These are phyloP conservation scores for Lasiommata megera DNA, from an alignment of 2,888 invertebrate species.

Conservation along the genomic window DNA sequence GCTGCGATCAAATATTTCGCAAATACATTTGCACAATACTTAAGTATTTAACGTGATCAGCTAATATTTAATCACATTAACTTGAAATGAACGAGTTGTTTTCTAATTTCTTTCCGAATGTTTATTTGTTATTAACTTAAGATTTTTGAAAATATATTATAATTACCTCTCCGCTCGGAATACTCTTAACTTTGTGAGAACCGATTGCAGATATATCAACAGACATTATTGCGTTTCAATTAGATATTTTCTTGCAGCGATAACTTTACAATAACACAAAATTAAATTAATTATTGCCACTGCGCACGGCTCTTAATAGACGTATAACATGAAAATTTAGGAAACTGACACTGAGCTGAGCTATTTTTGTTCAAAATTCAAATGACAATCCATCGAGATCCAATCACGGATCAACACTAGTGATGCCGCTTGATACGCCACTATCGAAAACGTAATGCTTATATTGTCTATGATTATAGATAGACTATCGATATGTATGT, in stretches of 20 bases:
- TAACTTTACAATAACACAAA: background rate
- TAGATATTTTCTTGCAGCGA: background rate
- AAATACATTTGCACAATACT: conserved; percentile 14
- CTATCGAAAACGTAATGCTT: too few relatives aligned
- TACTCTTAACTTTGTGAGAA: conserved; percentile 61
- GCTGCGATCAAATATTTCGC: conserved; percentile 25
- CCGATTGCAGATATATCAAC: conserved; percentile 58
- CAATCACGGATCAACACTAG: too few relatives aligned
- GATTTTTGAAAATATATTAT: background rate
- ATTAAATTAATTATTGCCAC: background rate
- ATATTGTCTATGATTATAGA: too few relatives aligned
- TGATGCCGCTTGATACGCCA: too few relatives aligned
- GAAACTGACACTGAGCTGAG: too few relatives aligned
- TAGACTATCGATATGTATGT: too few relatives aligned
- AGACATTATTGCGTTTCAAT: conserved; percentile 37
- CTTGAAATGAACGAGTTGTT: background rate
- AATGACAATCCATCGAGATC: too few relatives aligned
- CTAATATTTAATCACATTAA: background rate
- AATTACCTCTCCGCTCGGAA: conserved; percentile 62
- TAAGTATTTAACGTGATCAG: background rate
- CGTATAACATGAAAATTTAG: too few relatives aligned
- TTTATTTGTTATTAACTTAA: background rate
- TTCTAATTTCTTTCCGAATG: background rate
- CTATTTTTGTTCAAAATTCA: too few relatives aligned
- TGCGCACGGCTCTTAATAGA: too few relatives aligned